Evolutionary conservation across 2,113 vertebrate species (phyloP), one percentile per base, ranked within the genome.

Genomic region (Dasypus novemcinctus): DNA sequence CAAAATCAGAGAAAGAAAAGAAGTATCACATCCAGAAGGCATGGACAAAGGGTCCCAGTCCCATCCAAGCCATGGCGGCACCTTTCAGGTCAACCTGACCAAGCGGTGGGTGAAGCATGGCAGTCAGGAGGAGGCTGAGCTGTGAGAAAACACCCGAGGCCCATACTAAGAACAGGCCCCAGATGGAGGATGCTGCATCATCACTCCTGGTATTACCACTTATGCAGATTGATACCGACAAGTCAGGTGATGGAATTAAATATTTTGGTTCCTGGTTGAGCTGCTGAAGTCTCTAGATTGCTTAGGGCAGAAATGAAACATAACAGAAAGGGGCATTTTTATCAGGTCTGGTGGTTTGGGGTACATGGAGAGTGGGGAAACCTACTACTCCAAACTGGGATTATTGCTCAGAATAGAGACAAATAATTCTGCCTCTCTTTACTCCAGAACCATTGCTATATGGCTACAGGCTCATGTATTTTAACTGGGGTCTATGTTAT

Each of bases 111-210:
- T 12, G 8, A 25, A 46, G 57, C 29, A 54, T 36, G 21, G 43
- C 41, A 2, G 33, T 3, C 27, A 54, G 82, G 14, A 41, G 68
- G 20, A 10, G 18, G 33, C 4, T 23, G 36, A 27, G 25, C 29
- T 46, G 52, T 33, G 61, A 66, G 80, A 89, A 66, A 21, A 14
- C 1, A 10, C 7, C 0, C 5, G 7, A 11, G 43, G 38, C 10
- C 23, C 1, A 7, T 1, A 5, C 41, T 4, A 17, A 81, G 31
- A 59, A 57, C 25, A 25, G 27, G 27, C 29, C 59, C 7, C 11
- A 33, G 38, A 11, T 1, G 0, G 0, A 2, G 5, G 29, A 7
- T 25, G 23, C 25, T 49, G 11, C 1, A 2, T 13, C 38, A 15
- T 29, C 11, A 2, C 31, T 88, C 36, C 9, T 21, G 5, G 31